Evolutionary conservation across 2,888 invertebrate species (phyloP).

Genomic region (Laspeyria flexula): DNA sequence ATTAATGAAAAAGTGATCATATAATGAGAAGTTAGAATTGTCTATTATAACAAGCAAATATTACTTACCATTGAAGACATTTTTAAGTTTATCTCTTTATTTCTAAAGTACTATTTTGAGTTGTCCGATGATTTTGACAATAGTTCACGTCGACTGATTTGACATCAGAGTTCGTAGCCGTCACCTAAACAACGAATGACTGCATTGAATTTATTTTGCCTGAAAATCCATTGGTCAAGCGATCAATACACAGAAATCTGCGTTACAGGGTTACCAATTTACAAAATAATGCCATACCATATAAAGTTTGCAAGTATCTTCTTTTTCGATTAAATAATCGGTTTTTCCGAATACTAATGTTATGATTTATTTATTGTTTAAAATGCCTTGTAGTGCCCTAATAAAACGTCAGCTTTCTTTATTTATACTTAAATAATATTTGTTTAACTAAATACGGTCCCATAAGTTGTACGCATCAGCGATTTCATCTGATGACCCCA

Average conservation of each 20-base stretch:
- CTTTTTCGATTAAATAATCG: neutral
- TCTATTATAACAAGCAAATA: neutral
- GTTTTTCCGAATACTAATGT: neutral
- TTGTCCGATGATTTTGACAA: constrained; percentile 56
- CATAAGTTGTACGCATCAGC: too few relatives aligned
- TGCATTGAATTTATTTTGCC: constrained; percentile 66
- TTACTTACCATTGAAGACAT: constrained; percentile 78
- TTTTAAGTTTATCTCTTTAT: constrained; percentile 50
- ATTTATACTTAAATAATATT: too few relatives aligned
- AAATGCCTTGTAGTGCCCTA: too few relatives aligned
- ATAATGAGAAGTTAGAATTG: too few relatives aligned
- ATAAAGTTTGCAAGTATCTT: neutral
- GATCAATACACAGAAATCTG: constrained; percentile 65
- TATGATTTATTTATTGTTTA: too few relatives aligned
- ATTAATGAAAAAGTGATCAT: neutral
- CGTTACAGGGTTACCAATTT: constrained; percentile 7
- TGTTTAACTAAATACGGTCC: too few relatives aligned
- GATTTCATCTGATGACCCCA: too few relatives aligned
- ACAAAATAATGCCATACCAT: neutral
- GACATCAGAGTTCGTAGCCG: constrained; percentile 63
- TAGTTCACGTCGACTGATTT: constrained; percentile 75
- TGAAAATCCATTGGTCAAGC: constrained; percentile 55
- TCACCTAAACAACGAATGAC: constrained; percentile 63
- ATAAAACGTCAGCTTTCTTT: too few relatives aligned
- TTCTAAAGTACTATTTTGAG: constrained; percentile 52